phyloP scores from a whole-genome alignment of 2,888 invertebrate species.

The Hirtodrosophila trivittata region DNA sequence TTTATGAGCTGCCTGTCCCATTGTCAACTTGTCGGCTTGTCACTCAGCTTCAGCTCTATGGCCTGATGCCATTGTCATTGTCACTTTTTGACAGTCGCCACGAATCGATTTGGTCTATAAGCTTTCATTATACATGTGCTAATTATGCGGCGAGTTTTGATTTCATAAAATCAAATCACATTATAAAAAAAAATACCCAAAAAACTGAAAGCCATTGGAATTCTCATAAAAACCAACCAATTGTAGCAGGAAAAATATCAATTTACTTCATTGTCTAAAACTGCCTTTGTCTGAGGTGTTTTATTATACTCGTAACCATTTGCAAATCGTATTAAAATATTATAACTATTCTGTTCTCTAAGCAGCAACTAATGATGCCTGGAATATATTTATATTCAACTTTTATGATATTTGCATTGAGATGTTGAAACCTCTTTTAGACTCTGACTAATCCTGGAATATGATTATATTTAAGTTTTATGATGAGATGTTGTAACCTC shows the following conservation, averaged over 20 bases:
- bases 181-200: slow-evolving; percentile 18
- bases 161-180: slow-evolving; percentile 3
- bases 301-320: background rate
- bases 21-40: slow-evolving; percentile 65
- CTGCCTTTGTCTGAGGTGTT: background rate
- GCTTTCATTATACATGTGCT: slow-evolving; percentile 69
- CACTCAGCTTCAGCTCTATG: slow-evolving; percentile 23
- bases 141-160: slow-evolving; percentile 58
- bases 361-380: background rate
- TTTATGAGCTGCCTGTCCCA: slow-evolving; percentile 60
- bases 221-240: slow-evolving; percentile 10
- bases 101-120: slow-evolving; percentile 58
- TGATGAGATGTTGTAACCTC: too few species aligned
- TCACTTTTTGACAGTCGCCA: slow-evolving; percentile 59
- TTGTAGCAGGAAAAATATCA: slow-evolving; percentile 3
- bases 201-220: slow-evolving; percentile 19
- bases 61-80: slow-evolving; percentile 41
- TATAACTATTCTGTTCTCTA: background rate
- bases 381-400: too few species aligned
- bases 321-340: background rate
- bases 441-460: too few species aligned
- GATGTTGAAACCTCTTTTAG: too few species aligned
- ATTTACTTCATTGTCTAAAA: slow-evolving; percentile 18
- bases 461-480: too few species aligned
- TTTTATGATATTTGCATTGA: too few species aligned